Base-by-base conservation (phyloP, 1,140 invertebrate species). In the Magallana ariakensis region DNA sequence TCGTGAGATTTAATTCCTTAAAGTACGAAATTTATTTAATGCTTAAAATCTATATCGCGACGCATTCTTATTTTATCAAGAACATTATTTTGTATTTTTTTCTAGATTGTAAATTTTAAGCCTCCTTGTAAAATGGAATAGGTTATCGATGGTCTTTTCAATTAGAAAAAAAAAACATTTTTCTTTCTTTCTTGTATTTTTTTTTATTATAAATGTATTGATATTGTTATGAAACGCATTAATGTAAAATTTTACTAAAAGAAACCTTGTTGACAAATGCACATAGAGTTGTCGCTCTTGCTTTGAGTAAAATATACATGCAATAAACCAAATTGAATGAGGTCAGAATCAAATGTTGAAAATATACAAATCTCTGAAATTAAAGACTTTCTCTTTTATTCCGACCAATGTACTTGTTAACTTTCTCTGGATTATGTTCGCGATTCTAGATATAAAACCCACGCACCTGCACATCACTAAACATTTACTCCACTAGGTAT, bases 401-500 rank as follows among this genome's bases (percentile, higher is more conserved):
- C 15, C 15, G 62, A 66, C 22, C 22, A 66, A 19, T 22, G 62
- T 66, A 19, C 11, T 75, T 60, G 58, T 7, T 60, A 60, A 60
- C 66, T 33, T 46, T 46, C 22, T 75, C 22, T 33, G 66, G 66
- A 75, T 75, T 75, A 75, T 33, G 66, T 75, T 75, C 66, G 15
- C 22, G 22, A 75, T 75, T 26, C 22, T 75, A 75, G 66, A 75
- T 26, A 26, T 75, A 26, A 75, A 75, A 11, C 22, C 19, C 66
- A 46, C 19, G 22, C 66, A 75, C 66, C 66, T 75, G 66, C 66
- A 75, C 22, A 75, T 26, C 22, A 9, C 58, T 26, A 75, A 75
- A 75, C 66, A 75, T 75, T 75, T 75, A 75, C 66, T 26, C 66
- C 66, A 26, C 66, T 75, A 26, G 11, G 22, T 75, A 75, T 75